Evolutionary conservation across 2,113 vertebrate genomes (phyloP), one percentile per base, ranked within the genome.

Genomic region (Lampris incognitus): DNA sequence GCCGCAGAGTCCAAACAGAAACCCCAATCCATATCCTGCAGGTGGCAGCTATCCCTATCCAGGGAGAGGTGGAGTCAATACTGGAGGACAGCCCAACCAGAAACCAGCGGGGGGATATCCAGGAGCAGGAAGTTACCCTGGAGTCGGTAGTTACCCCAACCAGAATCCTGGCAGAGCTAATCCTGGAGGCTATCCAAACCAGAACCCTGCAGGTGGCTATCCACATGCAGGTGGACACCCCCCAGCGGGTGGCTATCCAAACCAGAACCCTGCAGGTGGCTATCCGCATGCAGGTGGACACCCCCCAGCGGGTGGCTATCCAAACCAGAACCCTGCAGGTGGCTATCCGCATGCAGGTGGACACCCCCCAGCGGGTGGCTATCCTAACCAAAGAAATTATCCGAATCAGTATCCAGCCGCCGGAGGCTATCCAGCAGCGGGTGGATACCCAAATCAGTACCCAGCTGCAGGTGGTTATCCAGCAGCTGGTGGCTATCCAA

Each of bases 31-130:
- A 0, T 90, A 93, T 59, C 92, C 91, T 6, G 2, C 83, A 6
- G 90, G 89, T 66, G 92, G 90, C 49, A 91, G 79, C 76, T 91
- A 93, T 41, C 89, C 90, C 0, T 9, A 69, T 40, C 80, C 88
- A n/a, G 87, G 81, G 66, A 9, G 10, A 46, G 84, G 87, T 51
- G 87, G 88, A 49, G 68, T 72, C 9, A 88, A 92, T 57, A 74
- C 69, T 40, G 88, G 78, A 55, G 74, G 85, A 8, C 51, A 78
- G 69, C 85, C 89, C 11, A 81, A 68, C 64, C 89, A 87, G 60
- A 86, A 90, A 61, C 87, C 79, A 9, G 67, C 66, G 5, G 56
- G 36, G 1, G 68, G 24, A 24, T 24, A 24, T 24, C 24, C 24
- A 24, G 24, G 49, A 46, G 76, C 36, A n/a, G 72, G 72, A 0